Evolutionary conservation across 2,888 invertebrate genomes (phyloP).

Genomic region (Nematopogon swammerdamellus): DNA sequence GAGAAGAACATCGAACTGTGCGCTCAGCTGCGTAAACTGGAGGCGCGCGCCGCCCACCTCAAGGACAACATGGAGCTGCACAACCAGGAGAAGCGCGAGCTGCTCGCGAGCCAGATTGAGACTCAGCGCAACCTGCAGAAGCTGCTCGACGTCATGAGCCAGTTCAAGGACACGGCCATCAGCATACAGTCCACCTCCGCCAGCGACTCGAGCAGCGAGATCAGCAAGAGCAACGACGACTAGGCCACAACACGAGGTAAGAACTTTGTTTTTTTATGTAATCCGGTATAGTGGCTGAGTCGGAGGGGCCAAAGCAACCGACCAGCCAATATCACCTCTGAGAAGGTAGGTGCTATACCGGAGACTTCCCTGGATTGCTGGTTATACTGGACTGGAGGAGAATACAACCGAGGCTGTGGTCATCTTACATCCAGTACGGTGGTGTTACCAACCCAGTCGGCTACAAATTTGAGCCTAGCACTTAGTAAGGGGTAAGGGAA

Average conservation of each 20-base stretch:
- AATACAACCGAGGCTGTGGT: too few relatives aligned
- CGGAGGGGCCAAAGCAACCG: too few relatives aligned
- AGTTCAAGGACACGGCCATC: slow-evolving; percentile 28
- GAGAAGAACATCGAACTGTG: slow-evolving; percentile 45
- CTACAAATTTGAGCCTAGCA: too few relatives aligned
- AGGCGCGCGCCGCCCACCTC: slow-evolving; percentile 37
- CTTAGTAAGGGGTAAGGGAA: too few relatives aligned
- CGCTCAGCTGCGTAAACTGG: slow-evolving; percentile 40
- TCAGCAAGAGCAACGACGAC: slow-evolving; percentile 45
- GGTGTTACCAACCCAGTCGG: too few relatives aligned
- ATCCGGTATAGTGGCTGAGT: too few relatives aligned
- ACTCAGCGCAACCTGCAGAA: slow-evolving; percentile 48
- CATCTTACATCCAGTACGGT: too few relatives aligned
- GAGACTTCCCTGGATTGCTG: too few relatives aligned
- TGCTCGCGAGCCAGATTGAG: slow-evolving; percentile 43
- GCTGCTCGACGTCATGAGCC: slow-evolving; percentile 46
- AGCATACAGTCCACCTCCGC: slow-evolving; percentile 35
- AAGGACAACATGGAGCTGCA: slow-evolving; percentile 47
- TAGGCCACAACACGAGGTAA: slow-evolving; percentile 9
- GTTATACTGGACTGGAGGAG: too few relatives aligned
- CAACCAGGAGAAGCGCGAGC: slow-evolving; percentile 41
- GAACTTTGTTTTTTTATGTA: too few relatives aligned
- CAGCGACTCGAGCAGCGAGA: slow-evolving; percentile 40
- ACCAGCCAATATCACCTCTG: too few relatives aligned
- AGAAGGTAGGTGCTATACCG: too few relatives aligned